A percentile compares a stretch with the other conserved stretches of the same genome.
Evolutionary conservation across 2,888 invertebrate genomes (phyloP).

Genomic region (Prosopocoilus inquinatus): DNA sequence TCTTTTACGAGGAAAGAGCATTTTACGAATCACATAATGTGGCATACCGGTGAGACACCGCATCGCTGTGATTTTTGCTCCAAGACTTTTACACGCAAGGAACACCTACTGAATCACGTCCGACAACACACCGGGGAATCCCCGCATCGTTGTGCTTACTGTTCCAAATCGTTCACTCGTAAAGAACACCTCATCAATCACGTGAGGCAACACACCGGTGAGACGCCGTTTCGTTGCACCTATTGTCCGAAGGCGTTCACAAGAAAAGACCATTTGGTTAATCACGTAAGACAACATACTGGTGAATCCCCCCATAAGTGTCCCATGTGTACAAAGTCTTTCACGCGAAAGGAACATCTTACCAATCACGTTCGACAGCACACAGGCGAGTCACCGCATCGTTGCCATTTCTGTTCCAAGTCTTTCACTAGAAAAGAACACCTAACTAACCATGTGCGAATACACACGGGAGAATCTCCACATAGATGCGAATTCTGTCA

Average conservation of each 20-base stretch:
- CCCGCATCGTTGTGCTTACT: slow-evolving; percentile 82
- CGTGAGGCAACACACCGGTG: slow-evolving; percentile 77
- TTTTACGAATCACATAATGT: slow-evolving; percentile 86
- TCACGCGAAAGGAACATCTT: slow-evolving; percentile 77
- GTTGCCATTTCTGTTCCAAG: slow-evolving; percentile 81
- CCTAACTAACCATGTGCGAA: slow-evolving; percentile 76
- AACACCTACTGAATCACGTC: slow-evolving; percentile 74
- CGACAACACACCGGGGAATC: slow-evolving; percentile 80
- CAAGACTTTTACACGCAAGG: slow-evolving; percentile 75
- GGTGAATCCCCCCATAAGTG: slow-evolving; percentile 77
- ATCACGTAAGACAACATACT: slow-evolving; percentile 67
- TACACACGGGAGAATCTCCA: slow-evolving; percentile 65
- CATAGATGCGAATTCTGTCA: slow-evolving; percentile 70
- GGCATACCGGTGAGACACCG: slow-evolving; percentile 76
- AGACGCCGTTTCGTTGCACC: slow-evolving; percentile 76
- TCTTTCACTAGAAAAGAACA: slow-evolving; percentile 85
- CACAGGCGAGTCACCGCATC: slow-evolving; percentile 84
- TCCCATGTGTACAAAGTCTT: slow-evolving; percentile 74
- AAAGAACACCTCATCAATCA: slow-evolving; percentile 85
- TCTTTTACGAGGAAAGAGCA: slow-evolving; percentile 87
- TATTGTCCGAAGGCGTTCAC: slow-evolving; percentile 85
- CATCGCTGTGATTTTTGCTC: slow-evolving; percentile 78
- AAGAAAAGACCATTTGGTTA: slow-evolving; percentile 77
- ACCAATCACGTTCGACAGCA: slow-evolving; percentile 85
- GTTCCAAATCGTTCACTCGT: slow-evolving; percentile 83